Base-by-base conservation (phyloP, 2,888 invertebrate genomes). In the Lasioglossum leucozonium region DNA sequence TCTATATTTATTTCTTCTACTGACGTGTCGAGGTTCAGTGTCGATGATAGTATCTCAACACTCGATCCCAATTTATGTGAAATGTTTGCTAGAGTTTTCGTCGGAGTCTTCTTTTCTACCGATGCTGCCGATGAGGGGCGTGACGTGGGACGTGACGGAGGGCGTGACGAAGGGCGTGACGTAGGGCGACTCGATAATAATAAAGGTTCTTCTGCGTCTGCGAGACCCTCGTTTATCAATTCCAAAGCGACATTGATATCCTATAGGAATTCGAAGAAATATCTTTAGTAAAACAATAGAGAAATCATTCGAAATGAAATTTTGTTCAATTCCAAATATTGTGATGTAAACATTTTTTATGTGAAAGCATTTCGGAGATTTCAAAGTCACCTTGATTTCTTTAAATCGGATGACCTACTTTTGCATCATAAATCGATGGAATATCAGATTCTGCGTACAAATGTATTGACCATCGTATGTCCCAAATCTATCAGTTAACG, bases 191-290 rank as follows among this genome's bases (percentile, higher is more conserved):
- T 87, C 13, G 91, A 76, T 84, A 93, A 78, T 94, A 92, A 77
- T 91, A 86, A 69, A 2, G 84, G 84, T 22, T 93, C 95, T 30
- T 93, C 93, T 1, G 84, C 62, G 65, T 94, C 94, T 0, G 97
- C 97, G 93, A 96, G 95, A 1, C 96, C 96, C 82, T 96, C 96
- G 51, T 95, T 95, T 6, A 97, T 95, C 84, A 97, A 92, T 84
- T 96, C 96, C 34, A 96, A 96, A 4, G 96, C 97, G 44, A 97
- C 95, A 93, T 97, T 96, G 55, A 97, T 86, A 82, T 97, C 96
- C 94, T 95, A 3, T 0, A 13, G 0, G 10, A 34, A 37, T 74
- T 10, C 2, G 8, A 26, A 37, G 55, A 74, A 79, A 22, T 55
- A n/a, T 26, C 8, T 71, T 71, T 4, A 3, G n/a, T 16, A 22